phyloP scores from a whole-genome alignment of 1,140 invertebrate genomes.

The Triops cancriformis region DNA sequence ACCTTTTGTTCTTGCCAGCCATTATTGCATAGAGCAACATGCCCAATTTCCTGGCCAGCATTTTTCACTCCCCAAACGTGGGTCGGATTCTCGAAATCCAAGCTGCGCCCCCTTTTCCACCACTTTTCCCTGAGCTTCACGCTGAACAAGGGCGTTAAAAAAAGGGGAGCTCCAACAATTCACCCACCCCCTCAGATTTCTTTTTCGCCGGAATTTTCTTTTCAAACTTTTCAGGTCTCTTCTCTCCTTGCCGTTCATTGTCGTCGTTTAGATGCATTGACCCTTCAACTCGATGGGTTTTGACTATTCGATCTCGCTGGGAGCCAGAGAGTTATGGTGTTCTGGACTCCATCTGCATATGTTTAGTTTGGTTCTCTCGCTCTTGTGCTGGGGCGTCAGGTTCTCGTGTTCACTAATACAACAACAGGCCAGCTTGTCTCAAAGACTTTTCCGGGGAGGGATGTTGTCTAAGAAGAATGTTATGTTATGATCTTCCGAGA shows the following conservation, averaged over 20 bases:
- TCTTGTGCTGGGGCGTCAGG: neutral
- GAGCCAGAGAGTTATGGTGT: neutral
- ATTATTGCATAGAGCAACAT: neutral
- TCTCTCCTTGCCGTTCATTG: neutral
- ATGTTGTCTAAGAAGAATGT: neutral
- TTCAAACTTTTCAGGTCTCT: neutral
- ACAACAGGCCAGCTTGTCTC: neutral
- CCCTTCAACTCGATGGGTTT: neutral
- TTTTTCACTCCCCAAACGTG: too few relatives aligned
- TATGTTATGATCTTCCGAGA: neutral
- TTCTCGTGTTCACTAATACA: constrained; percentile 1
- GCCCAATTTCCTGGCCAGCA: neutral
- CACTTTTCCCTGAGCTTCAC: too few relatives aligned
- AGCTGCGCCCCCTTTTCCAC: too few relatives aligned
- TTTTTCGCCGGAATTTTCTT: neutral
- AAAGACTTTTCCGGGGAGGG: neutral
- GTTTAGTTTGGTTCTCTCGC: neutral
- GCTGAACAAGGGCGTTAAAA: neutral
- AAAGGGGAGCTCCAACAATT: neutral
- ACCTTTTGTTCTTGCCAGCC: neutral
- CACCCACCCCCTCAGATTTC: neutral
- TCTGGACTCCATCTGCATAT: constrained; percentile 13
- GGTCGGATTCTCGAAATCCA: too few relatives aligned
- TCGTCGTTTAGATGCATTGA: neutral
- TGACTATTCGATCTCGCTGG: neutral